These are phyloP conservation scores for Formicarius rufipectus DNA, from an alignment of 2,113 vertebrate genomes.

Conservation along the genomic window DNA sequence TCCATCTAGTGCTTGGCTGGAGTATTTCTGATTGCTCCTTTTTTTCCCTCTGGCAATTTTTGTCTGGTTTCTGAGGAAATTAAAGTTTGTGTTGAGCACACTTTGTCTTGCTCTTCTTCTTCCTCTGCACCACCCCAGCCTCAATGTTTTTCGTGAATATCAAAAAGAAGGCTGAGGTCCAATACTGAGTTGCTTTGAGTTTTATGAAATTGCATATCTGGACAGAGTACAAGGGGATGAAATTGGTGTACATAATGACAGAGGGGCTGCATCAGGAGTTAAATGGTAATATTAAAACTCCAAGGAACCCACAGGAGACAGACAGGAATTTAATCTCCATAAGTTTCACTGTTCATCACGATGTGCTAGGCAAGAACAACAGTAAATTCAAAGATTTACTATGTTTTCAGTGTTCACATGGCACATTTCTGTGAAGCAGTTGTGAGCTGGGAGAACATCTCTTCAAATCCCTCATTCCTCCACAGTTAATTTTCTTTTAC, in stretches of 20 bases:
- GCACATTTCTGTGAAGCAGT: not conserved
- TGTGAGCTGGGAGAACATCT: not conserved
- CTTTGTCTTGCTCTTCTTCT: not conserved
- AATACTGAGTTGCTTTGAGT: not conserved
- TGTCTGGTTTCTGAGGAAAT: not conserved
- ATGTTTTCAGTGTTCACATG: not conserved
- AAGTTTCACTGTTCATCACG: not conserved
- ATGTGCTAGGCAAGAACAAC: not conserved
- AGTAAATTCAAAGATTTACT: not conserved
- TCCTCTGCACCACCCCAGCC: not conserved
- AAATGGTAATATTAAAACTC: not conserved
- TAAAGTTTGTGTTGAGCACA: not conserved
- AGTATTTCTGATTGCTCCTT: not conserved
- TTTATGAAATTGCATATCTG: not conserved
- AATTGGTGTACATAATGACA: not conserved
- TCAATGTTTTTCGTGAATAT: not conserved
- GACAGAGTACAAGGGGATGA: not conserved
- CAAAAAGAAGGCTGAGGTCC: not conserved
- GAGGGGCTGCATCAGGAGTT: not conserved
- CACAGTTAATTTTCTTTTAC: not conserved
- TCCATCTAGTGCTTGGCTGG: constrained; percentile 39
- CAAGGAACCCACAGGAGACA: not conserved
- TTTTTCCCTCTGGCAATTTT: not conserved
- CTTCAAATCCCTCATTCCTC: not conserved
- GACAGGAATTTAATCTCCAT: not conserved